Evolutionary conservation across 2,113 vertebrate genomes (phyloP).

Genomic region (Helogale parvula): DNA sequence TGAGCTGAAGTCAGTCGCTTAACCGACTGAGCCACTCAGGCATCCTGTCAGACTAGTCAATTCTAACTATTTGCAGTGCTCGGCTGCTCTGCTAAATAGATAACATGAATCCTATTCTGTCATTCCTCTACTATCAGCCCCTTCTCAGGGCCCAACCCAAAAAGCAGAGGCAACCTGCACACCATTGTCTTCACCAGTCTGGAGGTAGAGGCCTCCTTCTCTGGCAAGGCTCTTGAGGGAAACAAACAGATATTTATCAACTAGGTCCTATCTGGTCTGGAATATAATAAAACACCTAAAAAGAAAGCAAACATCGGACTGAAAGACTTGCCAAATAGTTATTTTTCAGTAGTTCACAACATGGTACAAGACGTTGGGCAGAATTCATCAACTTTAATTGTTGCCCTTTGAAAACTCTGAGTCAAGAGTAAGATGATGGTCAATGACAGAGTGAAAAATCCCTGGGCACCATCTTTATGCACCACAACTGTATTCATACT

Average conservation of each 20-base stretch:
- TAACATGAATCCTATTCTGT: constrained; percentile 82
- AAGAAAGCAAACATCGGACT: constrained; percentile 11
- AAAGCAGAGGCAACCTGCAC: constrained; percentile 47
- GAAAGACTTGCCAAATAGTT: constrained; percentile 13
- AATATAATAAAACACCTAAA: constrained; percentile 32
- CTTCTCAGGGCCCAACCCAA: constrained; percentile 73
- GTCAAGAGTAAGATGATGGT: neutral
- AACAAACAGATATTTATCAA: constrained; percentile 19
- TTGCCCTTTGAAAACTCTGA: constrained; percentile 30
- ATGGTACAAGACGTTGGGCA: constrained; percentile 31
- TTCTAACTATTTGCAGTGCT: constrained; percentile 84
- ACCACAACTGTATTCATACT: neutral
- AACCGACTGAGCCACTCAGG: too few species aligned
- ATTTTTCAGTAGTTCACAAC: neutral
- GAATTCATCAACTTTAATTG: constrained; percentile 45
- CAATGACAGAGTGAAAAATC: neutral
- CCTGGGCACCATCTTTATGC: neutral
- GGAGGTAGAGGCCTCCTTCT: constrained; percentile 57
- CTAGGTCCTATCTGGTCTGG: neutral
- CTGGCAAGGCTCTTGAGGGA: constrained; percentile 10
- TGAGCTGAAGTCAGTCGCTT: too few species aligned
- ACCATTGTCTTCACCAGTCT: neutral
- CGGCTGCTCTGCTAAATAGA: constrained; percentile 85
- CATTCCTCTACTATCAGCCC: constrained; percentile 80
- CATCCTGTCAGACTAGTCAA: constrained; percentile 80